Evolutionary conservation across 2,797 vertebrate genomes (phyloP), one percentile per base, ranked within the genome.

Genomic region (Nothura maculosa): DNA sequence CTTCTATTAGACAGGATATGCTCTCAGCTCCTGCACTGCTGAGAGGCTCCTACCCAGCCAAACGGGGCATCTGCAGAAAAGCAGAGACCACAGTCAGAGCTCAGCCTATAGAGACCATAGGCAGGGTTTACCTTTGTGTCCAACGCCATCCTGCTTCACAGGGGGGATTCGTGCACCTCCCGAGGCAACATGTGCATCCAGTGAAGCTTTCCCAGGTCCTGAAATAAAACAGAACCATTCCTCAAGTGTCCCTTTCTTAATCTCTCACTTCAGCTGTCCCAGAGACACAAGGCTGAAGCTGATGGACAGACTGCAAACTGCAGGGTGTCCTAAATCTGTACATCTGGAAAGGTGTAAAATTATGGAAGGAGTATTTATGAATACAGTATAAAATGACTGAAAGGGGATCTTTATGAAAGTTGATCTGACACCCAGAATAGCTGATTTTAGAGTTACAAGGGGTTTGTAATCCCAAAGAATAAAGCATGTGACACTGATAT

Each of bases 221-320:
- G 45, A 75, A 81, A 52, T 48, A 45, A 80, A 68, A 28, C 18
- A 64, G 20, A 24, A 55, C 18, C 58, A 8, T 54, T 63, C 66
- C 38, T 10, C n/a, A 78, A 30, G 21, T 4, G 15, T 50, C 30
- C 18, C 45, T 34, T 45, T 73, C 69, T 48, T 42, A 28, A 42
- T 30, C 42, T 64, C 36, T 42, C 43, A 45, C 47, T 62, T 11
- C 42, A 74, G 72, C 32, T 21, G 21, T 45, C 50, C 25, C 27
- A 55, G 24, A 4, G 2, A 14, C 24, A 34, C 3, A 25, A 12
- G 24, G 9, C 40, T 9, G 57, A 73, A 62, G 24, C 32, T 77
- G 38, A 48, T 40, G 27, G 0, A 1, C 0, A 0, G 30, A 14
- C 64, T 32, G 34, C 52, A 70, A n/a, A 14, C 9, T 38, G 38